Percentiles rank a stretch among this genome's conserved stretches.
Evolutionary conservation across 2,113 vertebrate genomes (phyloP).

Genomic region (Callionymus lyra): DNA sequence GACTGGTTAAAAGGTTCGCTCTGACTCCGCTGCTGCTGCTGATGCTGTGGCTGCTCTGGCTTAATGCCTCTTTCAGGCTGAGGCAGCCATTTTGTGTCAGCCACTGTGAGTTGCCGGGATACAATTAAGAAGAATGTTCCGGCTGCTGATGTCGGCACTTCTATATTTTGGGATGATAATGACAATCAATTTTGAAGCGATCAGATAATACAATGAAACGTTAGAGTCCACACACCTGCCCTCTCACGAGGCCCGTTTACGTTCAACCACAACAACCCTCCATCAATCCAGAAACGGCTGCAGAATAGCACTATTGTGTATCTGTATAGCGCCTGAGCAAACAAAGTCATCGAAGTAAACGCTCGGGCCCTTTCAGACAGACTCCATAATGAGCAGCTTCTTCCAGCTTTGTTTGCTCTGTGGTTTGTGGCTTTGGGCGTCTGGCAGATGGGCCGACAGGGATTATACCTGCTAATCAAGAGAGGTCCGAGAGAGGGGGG

Average conservation of each 20-base stretch:
- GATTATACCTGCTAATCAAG: constrained; percentile 59
- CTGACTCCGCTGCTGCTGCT: constrained; percentile 11
- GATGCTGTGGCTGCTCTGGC: constrained; percentile 23
- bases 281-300: constrained; percentile 17
- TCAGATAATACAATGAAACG: too few species aligned
- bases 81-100: constrained; percentile 56
- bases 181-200: too few species aligned
- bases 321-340: constrained; percentile 24
- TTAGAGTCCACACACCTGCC: constrained; percentile 2
- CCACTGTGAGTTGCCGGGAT: constrained; percentile 16
- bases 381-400: constrained; percentile 29
- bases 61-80: constrained; percentile 34
- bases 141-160: too few species aligned
- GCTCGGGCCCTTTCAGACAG: constrained; percentile 20
- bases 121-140: not conserved
- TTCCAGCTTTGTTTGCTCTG: constrained; percentile 41
- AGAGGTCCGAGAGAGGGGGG: constrained; percentile 16
- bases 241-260: constrained; percentile 20
- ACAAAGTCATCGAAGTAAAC: constrained; percentile 12
- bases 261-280: too few species aligned
- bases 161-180: too few species aligned
- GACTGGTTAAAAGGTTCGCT: constrained; percentile 18
- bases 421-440: constrained; percentile 40
- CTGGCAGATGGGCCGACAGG: constrained; percentile 54
- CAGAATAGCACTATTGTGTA: constrained; percentile 7